Evolutionary conservation across 2,113 vertebrate genomes (phyloP).

Genomic region (Phalacrocorax carbo): DNA sequence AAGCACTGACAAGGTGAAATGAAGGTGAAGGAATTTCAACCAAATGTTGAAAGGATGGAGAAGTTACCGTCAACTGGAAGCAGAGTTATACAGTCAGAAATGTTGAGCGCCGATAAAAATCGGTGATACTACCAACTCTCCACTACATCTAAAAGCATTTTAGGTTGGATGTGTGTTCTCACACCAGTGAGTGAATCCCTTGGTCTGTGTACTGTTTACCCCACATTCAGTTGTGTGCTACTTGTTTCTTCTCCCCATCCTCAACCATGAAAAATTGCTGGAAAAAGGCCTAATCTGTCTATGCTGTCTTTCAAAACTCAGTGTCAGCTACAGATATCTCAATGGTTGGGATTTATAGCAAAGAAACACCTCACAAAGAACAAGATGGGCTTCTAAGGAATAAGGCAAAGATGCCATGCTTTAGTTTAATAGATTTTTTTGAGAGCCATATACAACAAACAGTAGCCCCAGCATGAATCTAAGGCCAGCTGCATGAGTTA

Average conservation of each 20-base stretch:
- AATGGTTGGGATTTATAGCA: neutral
- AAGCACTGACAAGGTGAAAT: neutral
- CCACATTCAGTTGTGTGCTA: neutral
- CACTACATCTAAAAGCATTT: neutral
- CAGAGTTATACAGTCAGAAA: neutral
- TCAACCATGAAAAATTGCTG: neutral
- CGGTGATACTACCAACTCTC: neutral
- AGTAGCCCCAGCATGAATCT: neutral
- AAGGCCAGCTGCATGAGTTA: neutral
- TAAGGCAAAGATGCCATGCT: neutral
- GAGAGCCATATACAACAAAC: neutral
- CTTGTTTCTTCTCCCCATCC: neutral
- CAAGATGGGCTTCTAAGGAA: neutral
- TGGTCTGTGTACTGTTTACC: neutral
- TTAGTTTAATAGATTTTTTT: neutral
- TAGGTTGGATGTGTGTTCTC: neutral
- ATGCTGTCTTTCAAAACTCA: neutral
- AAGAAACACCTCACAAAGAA: neutral
- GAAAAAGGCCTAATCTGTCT: neutral
- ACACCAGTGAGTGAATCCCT: neutral
- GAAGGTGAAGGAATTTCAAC: neutral
- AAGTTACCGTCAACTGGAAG: neutral
- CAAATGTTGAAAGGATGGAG: neutral
- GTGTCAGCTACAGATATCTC: neutral
- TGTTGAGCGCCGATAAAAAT: neutral